These are phyloP conservation scores for Xanthia icteritia DNA, from an alignment of 2,888 invertebrate species.

Conservation along the genomic window DNA sequence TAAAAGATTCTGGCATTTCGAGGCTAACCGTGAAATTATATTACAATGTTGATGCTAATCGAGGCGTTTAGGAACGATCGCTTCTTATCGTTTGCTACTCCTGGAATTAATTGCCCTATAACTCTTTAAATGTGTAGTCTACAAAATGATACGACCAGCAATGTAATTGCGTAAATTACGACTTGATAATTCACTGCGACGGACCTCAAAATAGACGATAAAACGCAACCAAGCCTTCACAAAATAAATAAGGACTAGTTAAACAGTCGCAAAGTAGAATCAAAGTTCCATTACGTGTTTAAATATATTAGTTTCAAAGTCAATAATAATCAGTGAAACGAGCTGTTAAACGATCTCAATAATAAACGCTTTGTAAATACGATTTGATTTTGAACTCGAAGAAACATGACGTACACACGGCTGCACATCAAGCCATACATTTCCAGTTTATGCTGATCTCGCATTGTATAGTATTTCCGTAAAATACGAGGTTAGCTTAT, in stretches of 20 bases:
- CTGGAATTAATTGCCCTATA: conserved; percentile 10
- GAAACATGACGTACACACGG: conserved; percentile 45
- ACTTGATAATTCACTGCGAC: conserved; percentile 23
- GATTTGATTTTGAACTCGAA: conserved; percentile 43
- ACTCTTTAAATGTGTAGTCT: conserved; percentile 17
- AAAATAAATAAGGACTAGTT: conserved; percentile 17
- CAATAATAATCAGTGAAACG: conserved; percentile 66
- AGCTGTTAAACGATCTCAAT: conserved; percentile 54
- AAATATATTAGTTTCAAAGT: conserved; percentile 67
- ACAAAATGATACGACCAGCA: conserved; percentile 10
- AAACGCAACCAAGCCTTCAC: conserved; percentile 6
- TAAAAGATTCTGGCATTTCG: conserved; percentile 11
- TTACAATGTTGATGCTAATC: conserved; percentile 9
- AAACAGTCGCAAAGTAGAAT: conserved; percentile 38
- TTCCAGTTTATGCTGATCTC: no score
- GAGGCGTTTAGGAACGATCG: neutral
- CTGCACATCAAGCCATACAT: no score
- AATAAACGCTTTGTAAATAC: conserved; percentile 55
- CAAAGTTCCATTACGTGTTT: conserved; percentile 64
- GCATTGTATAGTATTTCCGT: no score
- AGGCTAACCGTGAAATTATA: neutral
- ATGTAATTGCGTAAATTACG: conserved; percentile 15
- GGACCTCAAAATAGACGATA: conserved; percentile 14
- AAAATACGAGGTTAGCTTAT: no score
- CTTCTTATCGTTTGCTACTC: conserved; percentile 6